These are phyloP conservation scores for honey bee (Apis mellifera) DNA, from an alignment of 1,140 invertebrate species.

Conservation along the genomic window Amel_HAv3.1 CM009943.2:4257501-4258000, in stretches of 20 bases:
- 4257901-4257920: too few relatives aligned
- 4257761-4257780: constrained; percentile 41
- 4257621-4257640: constrained; percentile 74
- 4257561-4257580: constrained; percentile 10
- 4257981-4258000: too few relatives aligned
- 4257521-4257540: constrained; percentile 22
- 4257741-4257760: constrained; percentile 67
- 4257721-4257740: constrained; percentile 78
- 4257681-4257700: constrained; percentile 73
- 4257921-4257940: neutral
- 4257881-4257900: too few relatives aligned
- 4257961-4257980: too few relatives aligned
- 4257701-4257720: constrained; percentile 77
- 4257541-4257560: constrained; percentile 26
- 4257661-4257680: constrained; percentile 71
- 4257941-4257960: too few relatives aligned
- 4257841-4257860: constrained; percentile 66
- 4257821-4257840: constrained; percentile 66
- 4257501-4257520: neutral
- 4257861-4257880: too few relatives aligned
- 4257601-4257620: constrained; percentile 35
- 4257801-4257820: constrained; percentile 22
- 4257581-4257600: constrained; percentile 27
- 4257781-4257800: constrained; percentile 21
- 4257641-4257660: constrained; percentile 82